A percentile compares a stretch with the other conserved stretches of the same genome.
phyloP scores from a whole-genome alignment of 37 sponge, comb jelly and placozoan genomes.

The Oscarella lobularis region DNA sequence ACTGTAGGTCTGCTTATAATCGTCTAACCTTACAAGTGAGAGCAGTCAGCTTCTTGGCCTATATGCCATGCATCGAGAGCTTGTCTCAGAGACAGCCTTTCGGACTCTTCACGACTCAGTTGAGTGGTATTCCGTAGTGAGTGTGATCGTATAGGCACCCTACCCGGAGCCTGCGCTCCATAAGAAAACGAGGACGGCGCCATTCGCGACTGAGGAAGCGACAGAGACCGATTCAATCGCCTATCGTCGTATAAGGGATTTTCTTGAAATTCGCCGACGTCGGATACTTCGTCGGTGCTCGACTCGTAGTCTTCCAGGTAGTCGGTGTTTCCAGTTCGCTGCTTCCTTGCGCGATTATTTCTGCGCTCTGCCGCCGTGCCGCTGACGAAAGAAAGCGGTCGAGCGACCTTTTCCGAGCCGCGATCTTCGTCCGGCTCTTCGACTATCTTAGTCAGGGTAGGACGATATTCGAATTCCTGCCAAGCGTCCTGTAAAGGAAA shows the following conservation, averaged over 20 bases:
- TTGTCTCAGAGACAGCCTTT: background rate
- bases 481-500: background rate
- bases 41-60: background rate
- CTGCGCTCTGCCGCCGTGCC: background rate
- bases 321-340: background rate
- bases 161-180: background rate
- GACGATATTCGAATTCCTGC: background rate
- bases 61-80: background rate
- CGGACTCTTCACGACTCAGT: background rate
- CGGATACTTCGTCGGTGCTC: background rate
- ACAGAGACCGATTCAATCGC: background rate
- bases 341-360: background rate
- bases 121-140: no score
- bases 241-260: background rate
- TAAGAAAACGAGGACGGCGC: background rate
- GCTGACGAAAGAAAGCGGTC: constrained; percentile 1
- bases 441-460: background rate
- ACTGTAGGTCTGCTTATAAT: no score
- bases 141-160: background rate
- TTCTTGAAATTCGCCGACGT: background rate
- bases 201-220: background rate
- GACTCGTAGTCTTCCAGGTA: background rate
- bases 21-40: background rate
- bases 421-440: background rate
- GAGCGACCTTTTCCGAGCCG: background rate